Conservation (phyloP, 2,888 invertebrate genomes). For the Sclerodermus sp. region DNA sequence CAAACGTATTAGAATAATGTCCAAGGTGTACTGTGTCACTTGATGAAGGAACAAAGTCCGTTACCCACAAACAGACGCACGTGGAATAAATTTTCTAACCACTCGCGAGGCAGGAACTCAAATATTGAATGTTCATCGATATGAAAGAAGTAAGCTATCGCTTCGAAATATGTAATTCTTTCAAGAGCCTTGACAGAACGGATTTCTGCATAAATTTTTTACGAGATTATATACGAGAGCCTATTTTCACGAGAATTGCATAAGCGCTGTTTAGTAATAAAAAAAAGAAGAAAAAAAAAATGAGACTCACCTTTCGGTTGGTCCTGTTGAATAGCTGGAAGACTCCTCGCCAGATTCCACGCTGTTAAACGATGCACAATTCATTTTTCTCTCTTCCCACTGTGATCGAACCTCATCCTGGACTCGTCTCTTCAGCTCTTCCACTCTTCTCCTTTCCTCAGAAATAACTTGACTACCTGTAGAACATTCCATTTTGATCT, state of each 20-base stretch:
- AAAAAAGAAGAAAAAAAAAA: not conserved
- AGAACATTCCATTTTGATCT: not conserved
- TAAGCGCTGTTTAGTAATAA: not conserved
- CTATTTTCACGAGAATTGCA: too few species aligned
- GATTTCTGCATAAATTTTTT: too few species aligned
- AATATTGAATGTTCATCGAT: not conserved
- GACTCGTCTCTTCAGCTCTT: conserved; percentile 81
- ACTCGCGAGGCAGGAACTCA: not conserved
- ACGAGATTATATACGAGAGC: too few species aligned
- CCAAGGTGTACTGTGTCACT: too few species aligned
- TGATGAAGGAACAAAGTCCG: conserved; percentile 6
- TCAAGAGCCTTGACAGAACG: too few species aligned
- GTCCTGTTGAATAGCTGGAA: conserved; percentile 64
- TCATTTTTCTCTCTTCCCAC: conserved; percentile 74
- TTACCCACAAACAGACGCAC: conserved; percentile 9
- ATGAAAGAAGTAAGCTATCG: too few species aligned
- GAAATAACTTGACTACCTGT: conserved; percentile 89
- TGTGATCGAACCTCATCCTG: conserved; percentile 88
- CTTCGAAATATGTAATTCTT: too few species aligned
- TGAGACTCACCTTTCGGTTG: conserved; percentile 58
- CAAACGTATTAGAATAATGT: too few species aligned
- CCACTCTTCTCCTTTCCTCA: conserved; percentile 84
- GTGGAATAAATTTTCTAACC: conserved; percentile 12
- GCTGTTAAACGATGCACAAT: conserved; percentile 67
- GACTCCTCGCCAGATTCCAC: conserved; percentile 65